phyloP scores from a whole-genome alignment of 2,888 invertebrate genomes.

The Amiota communis region DNA sequence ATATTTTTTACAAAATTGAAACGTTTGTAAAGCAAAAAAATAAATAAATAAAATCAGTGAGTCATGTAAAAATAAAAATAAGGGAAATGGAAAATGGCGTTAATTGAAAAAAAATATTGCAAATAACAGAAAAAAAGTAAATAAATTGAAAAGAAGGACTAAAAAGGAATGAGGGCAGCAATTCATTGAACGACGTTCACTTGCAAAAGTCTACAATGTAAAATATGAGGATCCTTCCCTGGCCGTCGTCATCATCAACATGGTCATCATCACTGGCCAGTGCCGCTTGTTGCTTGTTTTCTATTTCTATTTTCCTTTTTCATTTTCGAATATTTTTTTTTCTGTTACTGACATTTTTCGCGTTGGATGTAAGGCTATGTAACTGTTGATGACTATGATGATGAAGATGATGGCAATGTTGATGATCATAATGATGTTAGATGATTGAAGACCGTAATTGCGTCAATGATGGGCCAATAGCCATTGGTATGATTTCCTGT shows the following conservation, averaged over 20 bases:
- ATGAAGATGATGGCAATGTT: not conserved
- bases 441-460: slow-evolving; percentile 23
- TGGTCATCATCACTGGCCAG: too few species aligned
- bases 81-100: slow-evolving; percentile 9
- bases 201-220: too few species aligned
- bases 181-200: too few species aligned
- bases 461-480: not conserved
- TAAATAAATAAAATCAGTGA: not conserved
- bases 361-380: not conserved
- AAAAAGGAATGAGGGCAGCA: too few species aligned
- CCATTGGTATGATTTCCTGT: slow-evolving; percentile 8
- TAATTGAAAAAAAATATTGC: slow-evolving; percentile 18
- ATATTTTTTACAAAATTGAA: not conserved
- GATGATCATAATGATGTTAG: not conserved
- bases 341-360: not conserved
- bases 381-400: not conserved
- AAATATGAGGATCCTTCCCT: too few species aligned
- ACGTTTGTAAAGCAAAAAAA: not conserved
- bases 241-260: too few species aligned
- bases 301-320: not conserved
- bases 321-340: slow-evolving; percentile 5
- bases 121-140: slow-evolving; percentile 2
- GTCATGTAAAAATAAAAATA: not conserved
- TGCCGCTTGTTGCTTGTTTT: too few species aligned
- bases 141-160: not conserved